phyloP scores from a whole-genome alignment of 2,113 vertebrate species.

The Canis aureus region DNA sequence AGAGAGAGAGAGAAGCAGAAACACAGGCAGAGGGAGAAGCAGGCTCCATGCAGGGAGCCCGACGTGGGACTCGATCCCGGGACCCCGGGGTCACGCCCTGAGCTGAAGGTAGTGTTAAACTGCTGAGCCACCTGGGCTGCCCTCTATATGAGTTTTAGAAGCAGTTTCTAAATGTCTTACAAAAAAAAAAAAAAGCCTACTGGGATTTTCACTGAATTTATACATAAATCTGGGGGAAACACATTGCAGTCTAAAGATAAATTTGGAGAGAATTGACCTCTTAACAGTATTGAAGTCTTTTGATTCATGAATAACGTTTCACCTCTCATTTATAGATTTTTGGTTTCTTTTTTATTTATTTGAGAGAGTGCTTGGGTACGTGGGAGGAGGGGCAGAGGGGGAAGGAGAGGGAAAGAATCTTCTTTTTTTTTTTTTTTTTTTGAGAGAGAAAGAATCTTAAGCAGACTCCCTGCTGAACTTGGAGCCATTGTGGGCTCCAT shows the following conservation, averaged over 20 bases:
- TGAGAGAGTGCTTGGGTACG: neutral
- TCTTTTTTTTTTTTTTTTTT: neutral
- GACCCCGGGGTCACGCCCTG: too few relatives aligned
- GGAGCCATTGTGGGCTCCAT: neutral
- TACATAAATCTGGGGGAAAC: slow-evolving; percentile 16
- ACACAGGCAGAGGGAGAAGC: too few relatives aligned
- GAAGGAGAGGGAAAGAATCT: neutral
- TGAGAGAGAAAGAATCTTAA: neutral
- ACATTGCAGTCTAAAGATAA: neutral
- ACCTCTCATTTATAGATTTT: neutral
- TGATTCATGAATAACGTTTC: neutral
- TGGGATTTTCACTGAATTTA: slow-evolving; percentile 26
- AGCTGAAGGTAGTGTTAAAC: too few relatives aligned
- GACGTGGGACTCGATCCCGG: too few relatives aligned
- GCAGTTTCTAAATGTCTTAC: slow-evolving; percentile 5
- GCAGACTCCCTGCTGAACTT: neutral
- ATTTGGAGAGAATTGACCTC: neutral
- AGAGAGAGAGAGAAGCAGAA: too few relatives aligned
- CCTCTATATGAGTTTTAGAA: slow-evolving; percentile 51
- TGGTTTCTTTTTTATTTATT: neutral
- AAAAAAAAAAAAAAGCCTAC: neutral
- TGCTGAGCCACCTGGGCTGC: too few relatives aligned
- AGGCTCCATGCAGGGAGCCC: too few relatives aligned
- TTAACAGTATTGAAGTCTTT: neutral
- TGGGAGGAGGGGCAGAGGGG: neutral